Percentiles rank a stretch among this genome's conserved stretches.
These are phyloP conservation scores for Eristalis tenax DNA, from an alignment of 2,888 invertebrate genomes.

Conservation along the genomic window DNA sequence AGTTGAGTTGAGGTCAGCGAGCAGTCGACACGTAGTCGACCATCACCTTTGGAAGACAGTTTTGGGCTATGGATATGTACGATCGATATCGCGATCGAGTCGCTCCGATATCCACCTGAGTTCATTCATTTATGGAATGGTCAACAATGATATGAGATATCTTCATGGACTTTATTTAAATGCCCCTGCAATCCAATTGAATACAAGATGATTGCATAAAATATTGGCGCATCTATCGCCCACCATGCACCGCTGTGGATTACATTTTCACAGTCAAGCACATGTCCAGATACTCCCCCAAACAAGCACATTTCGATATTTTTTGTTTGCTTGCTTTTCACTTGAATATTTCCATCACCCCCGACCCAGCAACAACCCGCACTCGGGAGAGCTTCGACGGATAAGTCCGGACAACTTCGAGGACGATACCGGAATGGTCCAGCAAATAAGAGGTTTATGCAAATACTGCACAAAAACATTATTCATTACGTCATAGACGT, in stretches of 20 bases:
- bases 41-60: no score
- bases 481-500: conserved; percentile 20
- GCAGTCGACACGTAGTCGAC: no score
- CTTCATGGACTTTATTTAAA: not conserved
- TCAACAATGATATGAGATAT: no score
- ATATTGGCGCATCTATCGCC: not conserved
- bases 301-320: not conserved
- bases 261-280: not conserved
- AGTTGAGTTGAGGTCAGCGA: no score
- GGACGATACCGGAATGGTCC: not conserved
- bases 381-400: not conserved
- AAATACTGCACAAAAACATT: not conserved
- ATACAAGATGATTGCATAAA: not conserved
- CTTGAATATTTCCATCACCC: not conserved
- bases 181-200: not conserved
- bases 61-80: no score
- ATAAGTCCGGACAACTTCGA: not conserved
- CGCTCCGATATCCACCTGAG: no score
- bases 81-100: no score
- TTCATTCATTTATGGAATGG: no score
- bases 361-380: no score
- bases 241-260: not conserved
- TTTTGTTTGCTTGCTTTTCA: not conserved
- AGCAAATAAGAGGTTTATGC: conserved; percentile 30
- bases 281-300: not conserved